Percentiles rank a stretch among this genome's conserved stretches.
Conservation (phyloP, 2,113 vertebrate species). For the Gadus macrocephalus region DNA sequence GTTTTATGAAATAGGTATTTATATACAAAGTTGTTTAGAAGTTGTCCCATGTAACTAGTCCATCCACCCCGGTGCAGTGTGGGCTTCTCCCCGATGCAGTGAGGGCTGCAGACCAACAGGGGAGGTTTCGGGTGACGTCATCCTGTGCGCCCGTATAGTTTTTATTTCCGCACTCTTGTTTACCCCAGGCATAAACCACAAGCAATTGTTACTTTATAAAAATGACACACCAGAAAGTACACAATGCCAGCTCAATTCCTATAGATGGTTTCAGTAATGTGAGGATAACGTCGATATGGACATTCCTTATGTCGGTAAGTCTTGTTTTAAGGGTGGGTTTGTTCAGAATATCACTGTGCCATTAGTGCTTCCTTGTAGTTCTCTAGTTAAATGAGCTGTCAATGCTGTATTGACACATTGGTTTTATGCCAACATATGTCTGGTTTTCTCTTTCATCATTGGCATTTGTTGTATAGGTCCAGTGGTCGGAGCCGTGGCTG, state of each 20-base stretch:
- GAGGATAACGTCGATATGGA: slow-evolving; percentile 74
- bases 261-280: slow-evolving; percentile 72
- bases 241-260: slow-evolving; percentile 65
- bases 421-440: neutral
- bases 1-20: neutral
- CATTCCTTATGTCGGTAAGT: slow-evolving; percentile 74
- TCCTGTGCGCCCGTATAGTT: neutral
- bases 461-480: slow-evolving; percentile 60
- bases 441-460: neutral
- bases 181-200: neutral
- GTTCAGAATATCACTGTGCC: neutral
- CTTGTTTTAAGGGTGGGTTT: neutral
- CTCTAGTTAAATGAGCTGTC: neutral
- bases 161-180: slow-evolving; percentile 19
- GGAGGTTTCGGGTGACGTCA: neutral
- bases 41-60: no score
- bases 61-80: no score
- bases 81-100: no score
- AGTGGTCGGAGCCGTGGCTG: slow-evolving; percentile 94
- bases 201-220: neutral
- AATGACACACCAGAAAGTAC: slow-evolving; percentile 59
- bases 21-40: no score
- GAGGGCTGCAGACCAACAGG: no score
- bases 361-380: neutral
- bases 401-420: no score